Evolutionary conservation across 2,113 vertebrate species (phyloP).

Genomic region (Colossoma macropomum): DNA sequence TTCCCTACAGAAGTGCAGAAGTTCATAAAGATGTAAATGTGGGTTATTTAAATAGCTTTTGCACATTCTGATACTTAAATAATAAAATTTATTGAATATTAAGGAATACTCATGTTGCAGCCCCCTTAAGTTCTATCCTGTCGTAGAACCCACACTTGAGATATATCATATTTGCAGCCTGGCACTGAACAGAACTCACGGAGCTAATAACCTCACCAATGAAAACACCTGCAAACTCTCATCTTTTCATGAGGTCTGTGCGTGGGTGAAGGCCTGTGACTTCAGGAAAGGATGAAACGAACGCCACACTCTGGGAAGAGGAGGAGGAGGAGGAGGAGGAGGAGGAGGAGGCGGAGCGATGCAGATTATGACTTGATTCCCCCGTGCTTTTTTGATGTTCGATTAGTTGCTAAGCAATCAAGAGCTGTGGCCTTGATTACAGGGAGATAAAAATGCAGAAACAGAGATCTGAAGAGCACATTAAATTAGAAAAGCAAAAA

Average conservation of each 20-base stretch:
- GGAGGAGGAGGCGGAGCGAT: not conserved
- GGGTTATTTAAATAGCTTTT: too few species aligned
- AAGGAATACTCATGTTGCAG: too few species aligned
- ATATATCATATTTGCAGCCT: not conserved
- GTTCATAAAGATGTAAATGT: too few species aligned
- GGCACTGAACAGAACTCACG: not conserved
- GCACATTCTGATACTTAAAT: too few species aligned
- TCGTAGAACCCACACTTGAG: too few species aligned
- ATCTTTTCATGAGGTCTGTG: not conserved
- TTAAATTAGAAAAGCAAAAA: not conserved
- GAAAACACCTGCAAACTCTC: not conserved
- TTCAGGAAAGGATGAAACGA: conserved; percentile 51
- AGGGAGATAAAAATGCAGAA: conserved; percentile 13
- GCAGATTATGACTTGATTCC: conserved; percentile 51
- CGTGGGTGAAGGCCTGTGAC: not conserved
- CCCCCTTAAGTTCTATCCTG: too few species aligned
- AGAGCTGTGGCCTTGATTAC: conserved; percentile 55
- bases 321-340: not conserved
- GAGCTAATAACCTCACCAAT: not conserved
- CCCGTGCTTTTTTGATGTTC: conserved; percentile 35
- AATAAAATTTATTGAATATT: too few species aligned
- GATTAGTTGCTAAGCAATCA: conserved; percentile 59
- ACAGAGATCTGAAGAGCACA: conserved; percentile 26
- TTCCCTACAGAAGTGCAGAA: too few species aligned
- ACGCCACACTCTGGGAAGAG: conserved; percentile 44